Base-by-base conservation (phyloP, 2,888 invertebrate genomes). In the Helicoverpa assulta region DNA sequence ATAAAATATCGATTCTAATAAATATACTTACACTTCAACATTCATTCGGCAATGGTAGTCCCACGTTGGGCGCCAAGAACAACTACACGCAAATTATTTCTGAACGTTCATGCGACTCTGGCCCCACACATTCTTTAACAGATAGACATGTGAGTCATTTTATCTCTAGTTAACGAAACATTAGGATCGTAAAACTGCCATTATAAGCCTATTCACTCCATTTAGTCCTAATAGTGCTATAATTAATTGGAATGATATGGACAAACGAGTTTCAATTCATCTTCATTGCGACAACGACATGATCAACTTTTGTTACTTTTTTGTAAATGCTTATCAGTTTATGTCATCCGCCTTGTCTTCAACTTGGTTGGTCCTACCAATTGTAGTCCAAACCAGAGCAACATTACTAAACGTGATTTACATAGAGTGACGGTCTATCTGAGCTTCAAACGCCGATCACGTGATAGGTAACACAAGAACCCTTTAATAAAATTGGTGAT, bases 41-140 rank as follows among this genome's bases (percentile, higher is more conserved):
- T 16, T 16, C 10, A n/a, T n/a, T n/a, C n/a, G n/a, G n/a, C n/a
- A n/a, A n/a, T n/a, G 43, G 51, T 26, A n/a, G 12, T 60, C 19
- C 52, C 53, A 8, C 26, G 60, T 74, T 78, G 73, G 73, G 73
- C n/a, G 78, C 73, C 78, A 78, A 72, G 59, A 61, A 21, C 5
- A 26, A 65, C 33, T 8, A 43, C 8, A 65, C 58, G 54, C 47
- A 47, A 10, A 26, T 29, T 40, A 37, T 50, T 56, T 43, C 40
- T 40, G 12, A 26, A 12, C 21, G 18, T 14, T 7, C 21, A 3
- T 10, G 47, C 18, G 56, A 50, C 19, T 26, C 19, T 10, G 26
- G 5, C 55, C 18, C 37, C 29, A 53, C 43, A 40, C 19, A 18
- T 55, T 51, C 51, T 19, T 58, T 40, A 37, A 10, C 37, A 21